Base-by-base conservation (phyloP, 2,113 vertebrate genomes). In the Dicrurus megarhynchus region DNA sequence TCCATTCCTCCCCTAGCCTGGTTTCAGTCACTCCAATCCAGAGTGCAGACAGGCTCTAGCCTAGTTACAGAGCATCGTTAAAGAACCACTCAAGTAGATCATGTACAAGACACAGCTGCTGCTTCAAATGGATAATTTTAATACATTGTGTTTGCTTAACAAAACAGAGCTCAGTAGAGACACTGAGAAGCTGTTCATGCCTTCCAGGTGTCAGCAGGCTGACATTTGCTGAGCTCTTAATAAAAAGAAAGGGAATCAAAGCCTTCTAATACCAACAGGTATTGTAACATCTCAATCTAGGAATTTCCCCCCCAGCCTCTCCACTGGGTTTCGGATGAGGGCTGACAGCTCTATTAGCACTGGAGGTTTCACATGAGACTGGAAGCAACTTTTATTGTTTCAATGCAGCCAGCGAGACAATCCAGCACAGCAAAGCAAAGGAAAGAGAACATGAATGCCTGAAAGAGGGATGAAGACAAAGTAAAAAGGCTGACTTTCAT, bases 181-280 rank as follows among this genome's bases (percentile, higher is more conserved):
- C 76, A 24, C 37, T 11, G 44, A 80, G 88, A 87, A 90, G 68
- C 60, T 78, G 82, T 56, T 94, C 76, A 59, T 59, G 91, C 55
- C 82, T 86, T 80, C 71, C 90, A 93, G 87, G 82, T 92, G 76
- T 80, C 87, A 83, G 83, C 52, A 84, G 60, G 60, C 55, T 88
- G 75, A 74, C 17, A 33, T 88, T 91, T 65, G 55, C 75, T 92
- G 61, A 92, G 88, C 33, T 81, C 59, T 50, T 26, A 33, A 74
- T 26, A 73, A 88, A 84, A 88, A 23, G 65, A 63, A 90, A 70
- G 17, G 24, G 68, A 81, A 75, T 67, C 47, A 69, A 93, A 92
- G 60, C 39, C 39, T 93, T 63, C 33, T 68, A 49, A 73, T 53
- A 69, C 37, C 74, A 77, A 47, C 55, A 86, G 71, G 78, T 74